Evolutionary conservation across 1,140 invertebrate species (phyloP).

Genomic region (Dryas iulia): DNA sequence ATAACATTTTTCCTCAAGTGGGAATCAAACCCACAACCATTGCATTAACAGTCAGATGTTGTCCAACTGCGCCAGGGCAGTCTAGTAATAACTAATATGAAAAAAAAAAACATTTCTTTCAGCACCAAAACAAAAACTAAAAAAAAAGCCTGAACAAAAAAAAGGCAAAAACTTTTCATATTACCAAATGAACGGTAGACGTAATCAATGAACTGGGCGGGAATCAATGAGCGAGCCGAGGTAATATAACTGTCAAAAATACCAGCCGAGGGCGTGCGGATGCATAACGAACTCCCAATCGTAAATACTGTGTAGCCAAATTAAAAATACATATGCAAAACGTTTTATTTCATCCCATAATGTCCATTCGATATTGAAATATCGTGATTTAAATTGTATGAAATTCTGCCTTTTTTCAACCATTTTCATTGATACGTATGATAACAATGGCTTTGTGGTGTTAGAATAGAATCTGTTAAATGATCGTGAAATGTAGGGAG

Average conservation of each 20-base stretch:
- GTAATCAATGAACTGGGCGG: slow-evolving; percentile 5
- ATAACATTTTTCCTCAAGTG: too few species aligned
- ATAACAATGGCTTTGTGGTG: background rate
- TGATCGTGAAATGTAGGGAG: background rate
- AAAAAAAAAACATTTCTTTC: too few species aligned
- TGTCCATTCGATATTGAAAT: slow-evolving; percentile 6
- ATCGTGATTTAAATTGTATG: slow-evolving; percentile 6
- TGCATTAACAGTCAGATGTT: too few species aligned
- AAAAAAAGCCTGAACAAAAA: background rate
- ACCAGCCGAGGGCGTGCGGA: slow-evolving; percentile 3
- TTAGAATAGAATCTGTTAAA: background rate
- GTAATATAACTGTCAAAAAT: slow-evolving; percentile 25
- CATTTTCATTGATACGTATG: slow-evolving; percentile 7
- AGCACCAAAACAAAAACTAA: background rate
- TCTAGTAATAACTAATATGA: too few species aligned
- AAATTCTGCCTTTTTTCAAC: background rate
- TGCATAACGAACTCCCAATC: slow-evolving; percentile 4
- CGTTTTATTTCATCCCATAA: slow-evolving; percentile 14
- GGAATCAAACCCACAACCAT: too few species aligned
- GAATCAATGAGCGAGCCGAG: slow-evolving; percentile 4
- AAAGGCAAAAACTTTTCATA: background rate
- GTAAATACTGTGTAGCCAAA: slow-evolving; percentile 6
- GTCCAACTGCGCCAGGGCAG: too few species aligned
- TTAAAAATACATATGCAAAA: slow-evolving; percentile 16
- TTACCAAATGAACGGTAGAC: background rate